Evolutionary conservation across 2,888 invertebrate genomes (phyloP).

Genomic region (Ectemnius lituratus): DNA sequence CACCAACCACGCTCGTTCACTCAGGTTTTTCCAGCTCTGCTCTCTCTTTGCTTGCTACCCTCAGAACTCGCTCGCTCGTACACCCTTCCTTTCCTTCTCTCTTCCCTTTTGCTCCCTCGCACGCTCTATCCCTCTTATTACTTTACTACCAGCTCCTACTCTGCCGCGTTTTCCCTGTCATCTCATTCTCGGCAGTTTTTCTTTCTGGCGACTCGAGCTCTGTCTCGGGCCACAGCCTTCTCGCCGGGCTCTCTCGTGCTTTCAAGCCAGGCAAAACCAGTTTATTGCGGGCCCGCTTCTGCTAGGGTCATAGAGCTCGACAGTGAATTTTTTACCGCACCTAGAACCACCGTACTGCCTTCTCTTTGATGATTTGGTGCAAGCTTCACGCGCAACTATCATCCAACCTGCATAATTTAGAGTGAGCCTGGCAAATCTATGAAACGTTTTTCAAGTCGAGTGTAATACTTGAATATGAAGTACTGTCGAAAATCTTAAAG

Average conservation of each 20-base stretch:
- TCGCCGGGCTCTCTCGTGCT: slow-evolving; percentile 29
- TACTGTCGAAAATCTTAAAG: too few relatives aligned
- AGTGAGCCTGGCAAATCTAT: too few relatives aligned
- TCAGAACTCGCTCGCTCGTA: not conserved
- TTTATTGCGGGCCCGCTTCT: slow-evolving; percentile 41
- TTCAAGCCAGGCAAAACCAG: slow-evolving; percentile 50
- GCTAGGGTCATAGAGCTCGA: slow-evolving; percentile 22
- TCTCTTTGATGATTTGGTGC: too few relatives aligned
- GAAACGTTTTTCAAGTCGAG: too few relatives aligned
- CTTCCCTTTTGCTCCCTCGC: slow-evolving; percentile 1
- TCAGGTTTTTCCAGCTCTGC: slow-evolving; percentile 7
- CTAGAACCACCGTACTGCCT: too few relatives aligned
- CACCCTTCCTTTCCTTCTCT: slow-evolving; percentile 15
- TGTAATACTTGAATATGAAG: too few relatives aligned
- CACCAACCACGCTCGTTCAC: slow-evolving; percentile 34
- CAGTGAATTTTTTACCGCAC: slow-evolving; percentile 11
- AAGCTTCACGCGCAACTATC: too few relatives aligned
- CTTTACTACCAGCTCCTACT: not conserved
- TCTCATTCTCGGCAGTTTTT: not conserved
- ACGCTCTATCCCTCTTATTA: not conserved
- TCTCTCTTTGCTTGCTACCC: slow-evolving; percentile 9
- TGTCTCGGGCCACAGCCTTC: slow-evolving; percentile 14
- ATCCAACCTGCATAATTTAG: too few relatives aligned
- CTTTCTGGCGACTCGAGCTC: slow-evolving; percentile 2
- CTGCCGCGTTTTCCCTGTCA: slow-evolving; percentile 4